Evolutionary conservation across 2,888 invertebrate species (phyloP).

Genomic region (Microctonus hyperodae): DNA sequence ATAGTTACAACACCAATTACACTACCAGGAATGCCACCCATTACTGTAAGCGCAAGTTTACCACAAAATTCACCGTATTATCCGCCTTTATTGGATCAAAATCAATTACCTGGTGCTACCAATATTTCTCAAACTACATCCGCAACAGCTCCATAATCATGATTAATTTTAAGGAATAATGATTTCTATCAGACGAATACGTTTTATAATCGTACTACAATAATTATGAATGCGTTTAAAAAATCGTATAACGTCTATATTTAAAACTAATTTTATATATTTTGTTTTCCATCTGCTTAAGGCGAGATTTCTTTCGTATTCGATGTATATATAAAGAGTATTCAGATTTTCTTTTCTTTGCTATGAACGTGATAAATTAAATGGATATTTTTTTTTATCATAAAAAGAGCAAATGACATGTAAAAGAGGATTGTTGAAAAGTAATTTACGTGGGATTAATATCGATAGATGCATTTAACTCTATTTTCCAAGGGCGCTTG

Average conservation of each 20-base stretch:
- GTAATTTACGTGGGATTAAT: not conserved
- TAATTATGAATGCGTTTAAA: not conserved
- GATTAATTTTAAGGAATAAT: not conserved
- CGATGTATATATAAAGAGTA: not conserved
- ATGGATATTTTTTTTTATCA: not conserved
- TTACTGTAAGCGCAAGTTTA: constrained; percentile 77
- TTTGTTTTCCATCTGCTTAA: not conserved
- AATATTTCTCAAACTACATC: constrained; percentile 42
- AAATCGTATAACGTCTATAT: not conserved
- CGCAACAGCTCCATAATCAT: constrained; percentile 48
- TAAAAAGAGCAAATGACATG: not conserved
- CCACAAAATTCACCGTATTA: constrained; percentile 64
- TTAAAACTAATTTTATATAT: not conserved
- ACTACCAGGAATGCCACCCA: constrained; percentile 80
- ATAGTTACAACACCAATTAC: constrained; percentile 73
- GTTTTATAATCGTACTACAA: not conserved
- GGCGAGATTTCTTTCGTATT: not conserved
- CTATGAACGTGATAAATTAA: constrained; percentile 15
- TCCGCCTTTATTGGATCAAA: constrained; percentile 49
- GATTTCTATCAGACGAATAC: not conserved
- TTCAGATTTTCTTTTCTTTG: not conserved
- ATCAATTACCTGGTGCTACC: constrained; percentile 42
- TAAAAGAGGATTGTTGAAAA: not conserved
- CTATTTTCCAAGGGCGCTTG: constrained; percentile 32
- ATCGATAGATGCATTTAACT: constrained; percentile 23